Evolutionary conservation across 2,797 vertebrate genomes (phyloP).

Genomic region (Acanthurus lineatus): DNA sequence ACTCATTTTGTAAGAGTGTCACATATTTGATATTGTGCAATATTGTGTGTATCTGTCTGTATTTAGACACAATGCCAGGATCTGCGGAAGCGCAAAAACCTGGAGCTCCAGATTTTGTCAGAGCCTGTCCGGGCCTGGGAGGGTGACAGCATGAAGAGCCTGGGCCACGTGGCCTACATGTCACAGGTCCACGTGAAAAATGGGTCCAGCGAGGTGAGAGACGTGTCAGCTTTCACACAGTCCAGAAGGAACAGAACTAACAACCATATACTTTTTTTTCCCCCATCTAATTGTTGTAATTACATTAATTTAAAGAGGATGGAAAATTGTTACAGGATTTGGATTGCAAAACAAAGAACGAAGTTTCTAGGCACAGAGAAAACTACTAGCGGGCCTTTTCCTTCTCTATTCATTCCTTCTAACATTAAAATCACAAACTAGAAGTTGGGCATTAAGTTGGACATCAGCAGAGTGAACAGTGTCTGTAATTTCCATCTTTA

Average conservation of each 20-base stretch:
- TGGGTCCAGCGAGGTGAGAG: constrained; percentile 91
- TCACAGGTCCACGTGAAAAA: constrained; percentile 93
- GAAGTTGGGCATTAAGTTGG: too few relatives aligned
- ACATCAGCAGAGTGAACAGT: too few relatives aligned
- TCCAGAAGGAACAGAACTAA: background rate
- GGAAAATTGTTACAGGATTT: background rate
- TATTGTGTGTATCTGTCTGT: constrained; percentile 8
- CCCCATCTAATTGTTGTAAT: background rate
- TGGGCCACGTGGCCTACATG: constrained; percentile 94
- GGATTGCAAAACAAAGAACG: constrained; percentile 2
- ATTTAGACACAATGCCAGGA: constrained; percentile 93
- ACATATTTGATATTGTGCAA: background rate
- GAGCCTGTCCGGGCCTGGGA: constrained; percentile 97
- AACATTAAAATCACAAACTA: background rate
- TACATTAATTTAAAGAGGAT: background rate
- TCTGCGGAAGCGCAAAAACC: constrained; percentile 94
- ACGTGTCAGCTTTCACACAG: background rate
- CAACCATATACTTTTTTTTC: background rate
- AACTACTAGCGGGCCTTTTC: background rate
- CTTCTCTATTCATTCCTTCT: too few relatives aligned
- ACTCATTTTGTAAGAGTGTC: background rate
- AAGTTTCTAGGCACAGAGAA: background rate
- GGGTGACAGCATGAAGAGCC: constrained; percentile 94
- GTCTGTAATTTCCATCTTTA: background rate
- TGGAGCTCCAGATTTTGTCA: constrained; percentile 96